Base-by-base conservation (phyloP, 2,888 invertebrate genomes). In the Chouioia cunea region DNA sequence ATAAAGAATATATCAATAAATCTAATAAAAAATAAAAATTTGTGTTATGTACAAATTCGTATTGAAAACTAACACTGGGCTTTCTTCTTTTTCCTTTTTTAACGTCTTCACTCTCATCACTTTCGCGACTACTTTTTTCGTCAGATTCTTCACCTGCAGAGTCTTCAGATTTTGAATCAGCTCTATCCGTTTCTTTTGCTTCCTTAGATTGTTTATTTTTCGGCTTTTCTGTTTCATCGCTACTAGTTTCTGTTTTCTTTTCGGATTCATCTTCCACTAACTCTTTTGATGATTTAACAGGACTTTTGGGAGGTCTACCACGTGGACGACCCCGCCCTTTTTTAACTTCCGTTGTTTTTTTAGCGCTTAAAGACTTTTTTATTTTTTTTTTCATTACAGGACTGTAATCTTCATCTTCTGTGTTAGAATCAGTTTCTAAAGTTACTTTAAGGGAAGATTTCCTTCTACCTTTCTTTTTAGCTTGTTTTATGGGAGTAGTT, bases 401-500 rank as follows among this genome's bases (percentile, higher is more conserved):
- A 75, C 77, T 82, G 43, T 83, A 81, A 75, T 83, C 84, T 66
- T 84, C 82, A 68, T 80, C 78, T 2, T 83, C 81, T 50, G 78
- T 77, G 64, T 79, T 76, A 67, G 81, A 78, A 6, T 77, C 74
- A 12, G 82, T 81, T 3, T 74, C 79, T 10, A 81, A 80, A 46
- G 54, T 71, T 23, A 74, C 76, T 6, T 65, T 65, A 16, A 79
- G 76, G 2, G 77, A 75, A 64, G 78, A 80, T 73, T 77, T 79
- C 22, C 73, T 75, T 46, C 62, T 70, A 44, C 59, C 76, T 74
- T 76, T 78, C 16, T 76, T 74, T 4, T 74, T 70, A 15, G 58
- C 47, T 27, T 67, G 20, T 23, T 73, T 65, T 53, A 46, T 54
- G 18, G 56, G n/a, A 16, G 63, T 62, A 8, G 73, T 43, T 14